Evolutionary conservation across 1,140 invertebrate genomes (phyloP), one percentile per base, ranked within the genome.

Genomic region (Nasonia longicornis): DNA sequence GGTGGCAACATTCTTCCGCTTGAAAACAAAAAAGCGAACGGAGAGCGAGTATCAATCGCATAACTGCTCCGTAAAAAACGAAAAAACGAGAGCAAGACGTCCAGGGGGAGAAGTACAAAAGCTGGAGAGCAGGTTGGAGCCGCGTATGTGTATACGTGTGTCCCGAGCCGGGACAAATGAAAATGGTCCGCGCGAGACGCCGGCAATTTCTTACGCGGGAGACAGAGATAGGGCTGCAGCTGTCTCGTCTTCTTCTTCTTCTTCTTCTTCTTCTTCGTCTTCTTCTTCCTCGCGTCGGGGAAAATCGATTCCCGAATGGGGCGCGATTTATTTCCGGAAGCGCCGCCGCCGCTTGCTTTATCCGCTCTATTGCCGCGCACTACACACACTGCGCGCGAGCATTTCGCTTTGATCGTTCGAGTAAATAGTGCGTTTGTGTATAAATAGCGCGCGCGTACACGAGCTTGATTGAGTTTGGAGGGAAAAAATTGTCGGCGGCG

Each of bases 171-270:
- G 26, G 26, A 85, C 82, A 85, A 85, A 84, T 84, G 82, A 78
- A 85, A 84, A 85, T 80, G 74, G 79, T 81, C 45, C 73, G 83
- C 77, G 64, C 77, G 52, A 67, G 70, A 78, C 76, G 80, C 77
- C 71, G 42, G 81, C 79, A 83, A 85, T 85, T 84, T 84, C 77
- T 85, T 83, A 77, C 35, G 73, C 42, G 22, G 42, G 22, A 3
- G 71, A 73, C 20, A 52, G 45, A 22, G 71, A 73, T 45, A 52
- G 38, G 20, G 71, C 74, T 67, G 45, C 67, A 74, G 66, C 64
- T 45, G 64, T 42, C 74, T 69, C 45, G 72, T 83, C 58, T 58
- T 78, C 42, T 78, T 67, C 14, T 77, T 74, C 64, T 26, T 82
- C 71, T 77, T 74, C 63, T 74, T 78, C 64, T 2, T 31, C 48